Percentiles rank a stretch among this genome's conserved stretches.
These are phyloP conservation scores for Pachymerium ferrugineum DNA, from an alignment of 2,888 invertebrate species.

Conservation along the genomic window DNA sequence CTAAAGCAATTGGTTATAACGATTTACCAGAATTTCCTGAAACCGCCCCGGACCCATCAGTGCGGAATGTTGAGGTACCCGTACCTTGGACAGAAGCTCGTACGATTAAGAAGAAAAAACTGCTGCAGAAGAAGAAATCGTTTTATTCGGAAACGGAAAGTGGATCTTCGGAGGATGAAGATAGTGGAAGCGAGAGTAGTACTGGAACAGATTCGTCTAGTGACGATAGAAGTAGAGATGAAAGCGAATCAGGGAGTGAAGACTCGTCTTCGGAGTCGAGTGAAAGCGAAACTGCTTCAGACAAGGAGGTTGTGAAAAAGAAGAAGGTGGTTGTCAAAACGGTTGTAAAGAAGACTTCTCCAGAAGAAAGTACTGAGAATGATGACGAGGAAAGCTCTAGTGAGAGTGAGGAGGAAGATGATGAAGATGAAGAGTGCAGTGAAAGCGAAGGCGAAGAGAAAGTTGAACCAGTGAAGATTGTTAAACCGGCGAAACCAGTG, in stretches of 20 bases:
- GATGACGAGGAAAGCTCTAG: conserved; percentile 37
- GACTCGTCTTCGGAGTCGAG: conserved; percentile 38
- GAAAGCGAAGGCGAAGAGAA: not conserved
- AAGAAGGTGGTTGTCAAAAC: conserved; percentile 33
- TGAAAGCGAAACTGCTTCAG: conserved; percentile 42
- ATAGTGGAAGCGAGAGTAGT: conserved; percentile 38
- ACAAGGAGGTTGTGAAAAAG: conserved; percentile 37
- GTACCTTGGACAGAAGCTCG: conserved; percentile 39
- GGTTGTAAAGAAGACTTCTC: conserved; percentile 34
- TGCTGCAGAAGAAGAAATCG: conserved; percentile 53
- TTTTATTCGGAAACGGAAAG: conserved; percentile 60
- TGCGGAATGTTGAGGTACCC: conserved; percentile 65
- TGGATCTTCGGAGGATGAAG: conserved; percentile 37
- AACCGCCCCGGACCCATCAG: conserved; percentile 64
- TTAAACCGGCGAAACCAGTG: conserved; percentile 2
- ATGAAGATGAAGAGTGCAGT: not conserved
- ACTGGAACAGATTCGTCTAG: conserved; percentile 40
- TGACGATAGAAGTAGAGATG: conserved; percentile 43
- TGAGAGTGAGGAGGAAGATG: conserved; percentile 37
- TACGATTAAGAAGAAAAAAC: conserved; percentile 38
- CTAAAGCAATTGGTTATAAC: conserved; percentile 78
- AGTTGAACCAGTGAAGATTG: not conserved
- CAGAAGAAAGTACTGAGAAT: conserved; percentile 37
- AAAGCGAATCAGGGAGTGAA: conserved; percentile 28
- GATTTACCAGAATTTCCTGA: conserved; percentile 79